Conservation (phyloP, 2,113 vertebrate genomes). For the Micronisus gabar region DNA sequence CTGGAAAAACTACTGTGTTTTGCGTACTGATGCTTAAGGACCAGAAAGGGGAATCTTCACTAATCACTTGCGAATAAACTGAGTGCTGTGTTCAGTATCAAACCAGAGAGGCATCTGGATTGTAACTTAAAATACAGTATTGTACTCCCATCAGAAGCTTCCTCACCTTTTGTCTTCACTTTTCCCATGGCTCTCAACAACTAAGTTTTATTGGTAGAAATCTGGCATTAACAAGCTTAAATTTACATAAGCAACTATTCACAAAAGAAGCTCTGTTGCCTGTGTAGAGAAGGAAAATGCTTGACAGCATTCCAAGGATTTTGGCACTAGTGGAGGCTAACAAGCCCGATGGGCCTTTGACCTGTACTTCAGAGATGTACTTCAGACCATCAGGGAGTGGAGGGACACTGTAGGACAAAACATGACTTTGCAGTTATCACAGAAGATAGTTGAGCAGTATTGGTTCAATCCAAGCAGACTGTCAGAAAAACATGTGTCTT, state of each 20-base stretch:
- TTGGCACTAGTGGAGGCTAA: not conserved
- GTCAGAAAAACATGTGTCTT: not conserved
- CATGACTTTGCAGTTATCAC: not conserved
- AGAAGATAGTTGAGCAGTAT: not conserved
- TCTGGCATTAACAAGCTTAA: not conserved
- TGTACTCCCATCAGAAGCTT: not conserved
- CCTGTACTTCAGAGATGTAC: not conserved
- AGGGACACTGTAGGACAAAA: not conserved
- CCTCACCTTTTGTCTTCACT: not conserved
- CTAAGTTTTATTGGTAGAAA: not conserved
- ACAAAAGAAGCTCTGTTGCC: not conserved
- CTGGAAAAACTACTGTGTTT: not conserved
- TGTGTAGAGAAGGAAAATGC: rapidly evolving
- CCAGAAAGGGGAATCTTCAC: not conserved
- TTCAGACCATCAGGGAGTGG: not conserved
- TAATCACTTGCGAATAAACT: not conserved
- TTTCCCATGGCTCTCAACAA: not conserved
- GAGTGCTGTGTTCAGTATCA: not conserved
- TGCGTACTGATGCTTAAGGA: not conserved
- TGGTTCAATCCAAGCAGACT: not conserved
- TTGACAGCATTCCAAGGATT: not conserved
- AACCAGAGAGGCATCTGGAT: not conserved
- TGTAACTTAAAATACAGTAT: not conserved
- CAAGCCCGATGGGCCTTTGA: not conserved
- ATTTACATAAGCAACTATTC: not conserved